Conservation (phyloP, 2,888 invertebrate genomes). For the Oasisia sp. region DNA sequence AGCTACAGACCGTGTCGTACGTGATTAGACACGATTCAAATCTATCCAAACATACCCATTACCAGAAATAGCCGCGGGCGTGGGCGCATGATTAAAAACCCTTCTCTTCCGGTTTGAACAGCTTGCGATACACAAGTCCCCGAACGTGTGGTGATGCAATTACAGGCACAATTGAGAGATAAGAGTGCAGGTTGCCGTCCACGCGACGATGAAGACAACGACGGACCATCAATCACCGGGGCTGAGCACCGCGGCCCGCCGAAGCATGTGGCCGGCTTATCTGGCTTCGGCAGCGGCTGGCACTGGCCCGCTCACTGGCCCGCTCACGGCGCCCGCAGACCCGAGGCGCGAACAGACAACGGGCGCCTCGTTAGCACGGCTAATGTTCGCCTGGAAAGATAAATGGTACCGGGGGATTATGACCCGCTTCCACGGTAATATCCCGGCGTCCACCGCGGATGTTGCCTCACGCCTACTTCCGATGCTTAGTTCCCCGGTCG, state of each 20-base stretch:
- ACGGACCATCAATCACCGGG: neutral
- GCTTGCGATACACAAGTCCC: neutral
- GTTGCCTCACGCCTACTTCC: neutral
- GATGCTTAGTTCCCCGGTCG: neutral
- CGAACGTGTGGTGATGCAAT: neutral
- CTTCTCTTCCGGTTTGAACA: neutral
- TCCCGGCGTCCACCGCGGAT: neutral
- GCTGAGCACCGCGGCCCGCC: neutral
- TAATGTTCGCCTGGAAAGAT: slow-evolving; percentile 11
- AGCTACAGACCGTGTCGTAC: too few relatives aligned
- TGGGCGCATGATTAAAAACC: neutral
- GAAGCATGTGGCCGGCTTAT: neutral
- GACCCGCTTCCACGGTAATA: neutral
- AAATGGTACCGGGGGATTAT: slow-evolving; percentile 4
- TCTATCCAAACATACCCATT: too few relatives aligned
- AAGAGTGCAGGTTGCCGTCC: neutral
- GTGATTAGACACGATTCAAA: too few relatives aligned
- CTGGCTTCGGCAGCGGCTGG: neutral
- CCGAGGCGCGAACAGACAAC: neutral
- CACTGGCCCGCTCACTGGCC: neutral
- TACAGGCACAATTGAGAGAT: neutral
- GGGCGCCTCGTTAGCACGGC: neutral
- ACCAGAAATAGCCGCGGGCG: neutral
- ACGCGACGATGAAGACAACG: neutral
- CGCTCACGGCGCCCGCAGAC: neutral